Base-by-base conservation (phyloP, 2,888 invertebrate species). In the Stratiomys singularior region DNA sequence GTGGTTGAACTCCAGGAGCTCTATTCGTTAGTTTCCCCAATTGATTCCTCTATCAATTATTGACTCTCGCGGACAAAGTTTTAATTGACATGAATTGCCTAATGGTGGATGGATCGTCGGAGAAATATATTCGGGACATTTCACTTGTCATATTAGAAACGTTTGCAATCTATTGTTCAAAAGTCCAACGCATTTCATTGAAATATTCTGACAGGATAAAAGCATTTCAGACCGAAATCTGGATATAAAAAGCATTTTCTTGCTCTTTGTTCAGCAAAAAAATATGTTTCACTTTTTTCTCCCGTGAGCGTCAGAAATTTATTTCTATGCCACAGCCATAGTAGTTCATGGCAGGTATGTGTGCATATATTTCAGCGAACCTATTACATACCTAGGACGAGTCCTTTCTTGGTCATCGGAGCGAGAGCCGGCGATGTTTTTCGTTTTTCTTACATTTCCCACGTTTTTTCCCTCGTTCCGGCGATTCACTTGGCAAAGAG, bases 121-220 rank as follows among this genome's bases (percentile, higher is more conserved):
- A 52, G 15, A 52, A 52, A 60, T 25, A 23, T 25, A 60, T 60
- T 60, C 58, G 4, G 58, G 25, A 21, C 58, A 60, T 60, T 60
- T 60, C 58, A 25, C 58, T 60, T 60, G 58, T 60, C 58, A 60
- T 60, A 60, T 60, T 60, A 60, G 13, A 21, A 60, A 25, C 21
- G 25, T 13, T 60, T 23, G 58, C 37, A 60, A 60, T 60, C 58
- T 18, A 60, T 25, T 60, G 58, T 60, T 60, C 21, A 52, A 52
- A 18, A 52, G 3, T 52, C 52, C 52, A 52, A 18, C 52, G 4
- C 52, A 37, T 37, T 37, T 37, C 37, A 37, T 37, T 3, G 9
- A 37, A 37, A 37, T 18, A 52, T 13, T 52, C 52, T 52, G 52
- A 52, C 52, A 52, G 52, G 52, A 52, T 52, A 52, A 52, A 52